phyloP scores from a whole-genome alignment of 2,113 vertebrate species.

The Nicator chloris region DNA sequence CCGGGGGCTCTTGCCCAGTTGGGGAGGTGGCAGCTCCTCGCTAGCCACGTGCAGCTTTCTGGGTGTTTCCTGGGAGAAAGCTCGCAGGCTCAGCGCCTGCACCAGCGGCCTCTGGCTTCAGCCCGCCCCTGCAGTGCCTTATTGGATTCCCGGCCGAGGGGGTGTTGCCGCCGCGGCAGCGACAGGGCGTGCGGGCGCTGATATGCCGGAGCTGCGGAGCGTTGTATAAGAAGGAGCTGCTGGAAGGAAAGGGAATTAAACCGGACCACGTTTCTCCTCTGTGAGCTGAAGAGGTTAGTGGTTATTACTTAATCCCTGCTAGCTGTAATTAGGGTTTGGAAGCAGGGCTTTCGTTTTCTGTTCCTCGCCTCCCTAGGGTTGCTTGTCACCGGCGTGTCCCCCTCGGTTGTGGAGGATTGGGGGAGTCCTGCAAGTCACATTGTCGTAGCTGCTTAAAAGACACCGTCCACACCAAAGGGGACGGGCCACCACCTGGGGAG shows the following conservation, averaged over 20 bases:
- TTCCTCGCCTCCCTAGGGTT: not conserved
- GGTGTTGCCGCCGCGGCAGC: not conserved
- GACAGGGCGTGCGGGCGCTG: not conserved
- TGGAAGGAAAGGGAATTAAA: not conserved
- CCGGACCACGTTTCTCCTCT: not conserved
- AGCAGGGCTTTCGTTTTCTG: not conserved
- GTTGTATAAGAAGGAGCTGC: slow-evolving; percentile 6
- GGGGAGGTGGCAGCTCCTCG: accelerated
- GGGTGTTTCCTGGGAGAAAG: accelerated
- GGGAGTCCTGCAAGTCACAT: not conserved
- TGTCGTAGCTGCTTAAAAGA: not conserved
- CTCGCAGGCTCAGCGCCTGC: accelerated
- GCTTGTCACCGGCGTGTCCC: not conserved
- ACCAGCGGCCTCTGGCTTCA: not conserved
- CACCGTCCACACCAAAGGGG: too few species aligned
- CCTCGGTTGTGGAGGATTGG: not conserved
- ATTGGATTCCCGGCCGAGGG: slow-evolving; percentile 1
- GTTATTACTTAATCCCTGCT: not conserved
- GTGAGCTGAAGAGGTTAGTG: slow-evolving; percentile 39
- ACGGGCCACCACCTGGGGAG: not conserved
- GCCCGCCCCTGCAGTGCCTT: slow-evolving; percentile 29
- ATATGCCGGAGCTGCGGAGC: not conserved
- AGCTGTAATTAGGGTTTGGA: not conserved
- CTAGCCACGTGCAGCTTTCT: accelerated
- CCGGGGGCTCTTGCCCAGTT: accelerated